Percentiles rank a stretch among this genome's conserved stretches.
Conservation (phyloP, 2,888 invertebrate genomes). For the Balanococcus diminutus region DNA sequence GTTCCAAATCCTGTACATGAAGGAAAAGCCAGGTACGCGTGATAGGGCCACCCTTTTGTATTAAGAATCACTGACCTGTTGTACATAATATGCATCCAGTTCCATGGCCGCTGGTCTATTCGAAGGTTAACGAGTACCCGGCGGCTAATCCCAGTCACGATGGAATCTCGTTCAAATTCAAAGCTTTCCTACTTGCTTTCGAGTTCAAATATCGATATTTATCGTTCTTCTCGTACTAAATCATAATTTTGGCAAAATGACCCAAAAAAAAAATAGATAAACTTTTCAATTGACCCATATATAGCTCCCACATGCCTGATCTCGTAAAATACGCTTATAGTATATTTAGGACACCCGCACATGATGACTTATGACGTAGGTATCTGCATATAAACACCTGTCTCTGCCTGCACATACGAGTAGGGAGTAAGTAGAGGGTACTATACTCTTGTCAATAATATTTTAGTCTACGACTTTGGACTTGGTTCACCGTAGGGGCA, state of each 20-base stretch:
- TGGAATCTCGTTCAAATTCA: conserved; percentile 43
- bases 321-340: too few relatives aligned
- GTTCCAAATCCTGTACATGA: background rate
- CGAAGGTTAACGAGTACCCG: conserved; percentile 49
- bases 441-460: too few relatives aligned
- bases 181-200: background rate
- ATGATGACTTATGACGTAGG: background rate
- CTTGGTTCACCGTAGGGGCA: background rate
- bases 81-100: conserved; percentile 9
- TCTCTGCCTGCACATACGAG: background rate
- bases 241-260: background rate
- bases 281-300: background rate
- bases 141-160: conserved; percentile 44
- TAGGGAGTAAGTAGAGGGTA: too few relatives aligned
- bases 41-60: background rate
- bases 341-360: background rate
- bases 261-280: background rate
- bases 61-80: conserved; percentile 45
- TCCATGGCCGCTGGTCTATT: background rate
- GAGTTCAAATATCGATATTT: background rate
- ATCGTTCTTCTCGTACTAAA: background rate
- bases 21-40: background rate
- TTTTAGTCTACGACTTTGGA: too few relatives aligned
- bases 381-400: background rate
- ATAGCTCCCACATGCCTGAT: background rate